A percentile compares a stretch with the other conserved stretches of the same genome.
Evolutionary conservation across 2,888 invertebrate genomes (phyloP).

Genomic region (Drosophila kambysellisi): DNA sequence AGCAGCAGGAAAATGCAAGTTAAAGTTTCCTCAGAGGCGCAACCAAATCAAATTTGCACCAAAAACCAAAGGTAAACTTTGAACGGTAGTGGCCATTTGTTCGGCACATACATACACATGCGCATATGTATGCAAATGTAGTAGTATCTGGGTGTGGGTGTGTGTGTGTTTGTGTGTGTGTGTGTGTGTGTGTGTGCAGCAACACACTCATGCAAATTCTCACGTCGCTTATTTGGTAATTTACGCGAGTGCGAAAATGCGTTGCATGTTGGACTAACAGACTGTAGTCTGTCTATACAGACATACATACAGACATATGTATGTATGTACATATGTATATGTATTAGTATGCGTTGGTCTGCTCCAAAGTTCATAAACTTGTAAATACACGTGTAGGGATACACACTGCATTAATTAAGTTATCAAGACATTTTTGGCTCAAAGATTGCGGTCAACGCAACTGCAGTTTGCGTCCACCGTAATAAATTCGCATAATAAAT

Average conservation of each 20-base stretch:
- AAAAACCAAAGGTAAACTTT: constrained; percentile 79
- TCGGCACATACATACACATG: constrained; percentile 9
- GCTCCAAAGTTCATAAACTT: constrained; percentile 54
- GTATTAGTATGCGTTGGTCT: constrained; percentile 27
- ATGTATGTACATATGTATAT: constrained; percentile 1
- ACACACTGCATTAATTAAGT: constrained; percentile 62
- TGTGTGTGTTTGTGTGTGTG: neutral
- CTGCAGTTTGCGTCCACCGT: constrained; percentile 50
- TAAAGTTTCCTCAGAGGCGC: constrained; percentile 60
- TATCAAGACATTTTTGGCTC: constrained; percentile 62
- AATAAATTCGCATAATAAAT: constrained; percentile 75
- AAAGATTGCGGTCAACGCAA: constrained; percentile 48
- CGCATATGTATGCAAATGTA: neutral
- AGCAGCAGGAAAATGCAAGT: constrained; percentile 49
- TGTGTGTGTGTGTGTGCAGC: neutral
- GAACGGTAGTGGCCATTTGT: constrained; percentile 58
- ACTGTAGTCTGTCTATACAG: neutral
- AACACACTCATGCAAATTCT: constrained; percentile 63
- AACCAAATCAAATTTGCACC: constrained; percentile 78
- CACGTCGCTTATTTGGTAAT: constrained; percentile 79
- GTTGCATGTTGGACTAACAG: constrained; percentile 49
- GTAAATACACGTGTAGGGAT: constrained; percentile 18
- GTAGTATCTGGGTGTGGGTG: neutral
- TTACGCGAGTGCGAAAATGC: constrained; percentile 79
- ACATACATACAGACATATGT: neutral